Base-by-base conservation (phyloP, 2,797 vertebrate species). In the Rhynchotus rufescens region DNA sequence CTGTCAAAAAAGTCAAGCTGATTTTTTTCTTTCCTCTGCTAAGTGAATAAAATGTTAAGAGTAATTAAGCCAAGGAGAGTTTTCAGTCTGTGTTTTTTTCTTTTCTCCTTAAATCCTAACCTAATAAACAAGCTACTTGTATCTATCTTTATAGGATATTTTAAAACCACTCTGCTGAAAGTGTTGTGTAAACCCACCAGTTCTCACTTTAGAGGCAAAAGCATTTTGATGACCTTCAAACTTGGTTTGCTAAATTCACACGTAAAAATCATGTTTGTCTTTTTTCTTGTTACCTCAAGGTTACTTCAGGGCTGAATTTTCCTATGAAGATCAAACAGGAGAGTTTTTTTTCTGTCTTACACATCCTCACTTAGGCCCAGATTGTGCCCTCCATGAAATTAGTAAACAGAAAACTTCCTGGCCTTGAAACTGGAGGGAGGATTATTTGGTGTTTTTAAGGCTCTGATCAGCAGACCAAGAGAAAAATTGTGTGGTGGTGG, bases 1-100 rank as follows among this genome's bases (percentile, higher is more conserved):
- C 94, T 96, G 89, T 96, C 96, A 97, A 90, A 95, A 85, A 94
- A 97, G 91, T 93, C 86, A 96, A 84, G 73, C 62, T 91, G 52
- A 40, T 95, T 95, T 92, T 93, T 87, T 91, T 83, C 68, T 86
- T 96, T 82, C 25, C 49, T 66, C 60, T 91, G 61, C 95, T 96
- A 96, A 92, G 28, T 95, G 69, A 95, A 89, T 96, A 95, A 95
- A 91, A 94, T 91, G 66, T 95, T 96, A 89, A 94, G 51, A 86
- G 80, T 79, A 93, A 92, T 96, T 95, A 96, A 88, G 45, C 47
- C 62, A 90, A 80, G 38, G 82, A 94, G 61, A 83, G 30, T 90
- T 96, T 96, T 77, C 84, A 95, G 91, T 79, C 23, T 87, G 20
- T 57, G 34, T 73, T 5, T 0, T 10, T 83, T 67, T 66, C 66